A percentile compares a stretch with the other conserved stretches of the same genome.
phyloP scores from a whole-genome alignment of 2,888 invertebrate genomes.

The Athalia rosae region DNA sequence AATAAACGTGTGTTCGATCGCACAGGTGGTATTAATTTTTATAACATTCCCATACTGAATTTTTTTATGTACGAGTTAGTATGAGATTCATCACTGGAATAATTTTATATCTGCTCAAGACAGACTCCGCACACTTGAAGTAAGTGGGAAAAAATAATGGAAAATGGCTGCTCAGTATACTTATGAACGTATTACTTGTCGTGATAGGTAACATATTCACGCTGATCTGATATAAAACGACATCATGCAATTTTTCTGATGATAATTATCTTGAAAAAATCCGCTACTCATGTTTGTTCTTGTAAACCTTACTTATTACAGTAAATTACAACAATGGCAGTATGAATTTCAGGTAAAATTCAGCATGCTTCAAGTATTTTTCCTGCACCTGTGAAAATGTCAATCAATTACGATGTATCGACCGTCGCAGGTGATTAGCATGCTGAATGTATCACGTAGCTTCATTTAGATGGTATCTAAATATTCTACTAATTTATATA shows the following conservation, averaged over 20 bases:
- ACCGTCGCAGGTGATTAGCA: conserved; percentile 10
- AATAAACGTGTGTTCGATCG: not conserved
- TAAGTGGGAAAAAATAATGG: not conserved
- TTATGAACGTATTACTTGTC: not conserved
- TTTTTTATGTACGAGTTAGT: not conserved
- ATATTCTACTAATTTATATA: conserved; percentile 33
- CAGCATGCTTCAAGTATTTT: conserved; percentile 34
- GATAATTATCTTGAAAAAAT: not conserved
- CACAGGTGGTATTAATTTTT: not conserved
- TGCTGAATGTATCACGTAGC: conserved; percentile 45
- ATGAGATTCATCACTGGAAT: conserved; percentile 10
- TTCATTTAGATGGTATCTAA: conserved; percentile 41
- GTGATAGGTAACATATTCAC: conserved; percentile 7
- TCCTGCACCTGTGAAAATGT: conserved; percentile 14
- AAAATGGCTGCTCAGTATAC: not conserved
- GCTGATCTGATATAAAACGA: not conserved
- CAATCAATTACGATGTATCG: conserved; percentile 27
- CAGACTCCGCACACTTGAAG: conserved; percentile 7
- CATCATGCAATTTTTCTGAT: not conserved
- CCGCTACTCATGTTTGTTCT: conserved; percentile 27
- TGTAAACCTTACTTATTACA: conserved; percentile 34
- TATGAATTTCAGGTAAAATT: conserved; percentile 44
- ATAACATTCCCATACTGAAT: not conserved
- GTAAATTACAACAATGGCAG: conserved; percentile 44
- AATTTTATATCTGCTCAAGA: conserved; percentile 6